phyloP scores from a whole-genome alignment of 1,140 invertebrate genomes.

The Cyclargus thomasi region DNA sequence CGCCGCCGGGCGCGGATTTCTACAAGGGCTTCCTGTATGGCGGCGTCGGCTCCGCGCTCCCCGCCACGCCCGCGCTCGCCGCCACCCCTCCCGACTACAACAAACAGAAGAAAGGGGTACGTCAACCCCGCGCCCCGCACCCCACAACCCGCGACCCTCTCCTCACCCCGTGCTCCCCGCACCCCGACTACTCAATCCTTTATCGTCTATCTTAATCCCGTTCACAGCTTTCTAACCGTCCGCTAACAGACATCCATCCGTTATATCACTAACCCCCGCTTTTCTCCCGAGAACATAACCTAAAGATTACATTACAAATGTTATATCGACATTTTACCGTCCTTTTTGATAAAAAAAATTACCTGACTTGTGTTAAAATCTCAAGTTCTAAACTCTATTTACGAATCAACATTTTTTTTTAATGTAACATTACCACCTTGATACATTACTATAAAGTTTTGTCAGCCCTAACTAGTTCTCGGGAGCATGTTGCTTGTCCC shows the following conservation, averaged over 20 bases:
- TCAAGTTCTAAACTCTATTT: too few relatives aligned
- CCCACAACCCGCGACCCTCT: slow-evolving; percentile 16
- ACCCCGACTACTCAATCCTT: slow-evolving; percentile 7
- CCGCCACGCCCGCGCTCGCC: slow-evolving; percentile 52
- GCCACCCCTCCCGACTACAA: slow-evolving; percentile 64
- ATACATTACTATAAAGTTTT: too few relatives aligned
- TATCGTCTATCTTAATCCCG: background rate
- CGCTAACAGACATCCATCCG: slow-evolving; percentile 28
- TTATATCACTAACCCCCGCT: background rate
- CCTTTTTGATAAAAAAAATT: background rate
- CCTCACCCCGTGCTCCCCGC: slow-evolving; percentile 12
- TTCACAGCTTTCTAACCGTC: slow-evolving; percentile 2
- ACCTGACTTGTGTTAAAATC: too few relatives aligned
- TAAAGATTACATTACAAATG: background rate
- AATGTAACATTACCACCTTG: too few relatives aligned
- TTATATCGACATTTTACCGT: background rate
- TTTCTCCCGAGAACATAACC: background rate
- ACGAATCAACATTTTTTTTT: too few relatives aligned
- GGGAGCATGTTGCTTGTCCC: background rate
- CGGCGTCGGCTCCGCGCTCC: slow-evolving; percentile 70
- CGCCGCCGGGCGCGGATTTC: slow-evolving; percentile 84
- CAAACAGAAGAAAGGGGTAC: slow-evolving; percentile 70
- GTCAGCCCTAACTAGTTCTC: too few relatives aligned
- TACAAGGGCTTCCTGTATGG: slow-evolving; percentile 84
- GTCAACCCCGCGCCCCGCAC: slow-evolving; percentile 40